Conservation (phyloP, 2,888 invertebrate genomes). For the Campoplex nolae region DNA sequence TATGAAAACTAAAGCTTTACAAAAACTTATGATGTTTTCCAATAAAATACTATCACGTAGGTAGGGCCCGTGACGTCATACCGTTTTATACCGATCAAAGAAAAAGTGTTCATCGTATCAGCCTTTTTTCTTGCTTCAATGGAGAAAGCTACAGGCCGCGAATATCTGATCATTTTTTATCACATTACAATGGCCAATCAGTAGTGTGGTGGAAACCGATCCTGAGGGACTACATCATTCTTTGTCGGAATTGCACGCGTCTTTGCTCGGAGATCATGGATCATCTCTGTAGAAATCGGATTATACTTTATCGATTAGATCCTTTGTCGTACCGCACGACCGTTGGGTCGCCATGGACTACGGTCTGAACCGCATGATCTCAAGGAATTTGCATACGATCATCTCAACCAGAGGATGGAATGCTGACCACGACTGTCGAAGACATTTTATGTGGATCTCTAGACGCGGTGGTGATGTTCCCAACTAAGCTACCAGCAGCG, state of each 20-base stretch:
- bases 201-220: conserved; percentile 15
- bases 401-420: conserved; percentile 56
- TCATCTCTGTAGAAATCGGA: conserved; percentile 70
- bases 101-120: neutral
- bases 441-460: conserved; percentile 14
- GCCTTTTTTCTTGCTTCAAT: neutral
- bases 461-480: conserved; percentile 13
- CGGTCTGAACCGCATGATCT: conserved; percentile 11
- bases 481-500: neutral
- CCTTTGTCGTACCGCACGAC: conserved; percentile 66
- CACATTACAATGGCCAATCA: conserved; percentile 37
- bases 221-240: neutral
- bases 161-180: conserved; percentile 25
- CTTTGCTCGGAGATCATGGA: conserved; percentile 43
- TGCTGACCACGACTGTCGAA: conserved; percentile 31
- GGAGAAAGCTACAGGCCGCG: neutral
- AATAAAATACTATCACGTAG: neutral
- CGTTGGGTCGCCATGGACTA: conserved; percentile 26
- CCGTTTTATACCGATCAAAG: neutral
- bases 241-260: conserved; percentile 30
- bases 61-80: neutral
- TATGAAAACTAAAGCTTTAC: neutral
- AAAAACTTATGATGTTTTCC: neutral
- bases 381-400: conserved; percentile 73
- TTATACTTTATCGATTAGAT: conserved; percentile 69